Conservation (phyloP, 2,888 invertebrate species). For the Agriopis leucophaearia region DNA sequence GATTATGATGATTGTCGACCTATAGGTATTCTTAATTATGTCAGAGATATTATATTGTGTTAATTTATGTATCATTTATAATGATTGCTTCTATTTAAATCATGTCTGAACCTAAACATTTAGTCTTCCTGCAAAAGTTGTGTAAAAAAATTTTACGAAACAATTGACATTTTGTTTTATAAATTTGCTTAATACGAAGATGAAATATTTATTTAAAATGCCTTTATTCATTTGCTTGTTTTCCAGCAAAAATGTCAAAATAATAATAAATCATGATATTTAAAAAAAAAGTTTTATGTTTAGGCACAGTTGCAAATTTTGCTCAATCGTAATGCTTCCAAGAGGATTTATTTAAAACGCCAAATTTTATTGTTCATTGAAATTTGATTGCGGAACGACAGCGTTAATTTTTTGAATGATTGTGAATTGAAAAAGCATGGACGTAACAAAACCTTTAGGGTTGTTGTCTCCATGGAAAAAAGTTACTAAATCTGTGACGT, state of each 20-base stretch:
- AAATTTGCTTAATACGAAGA: not conserved
- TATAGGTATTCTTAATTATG: slow-evolving; percentile 28
- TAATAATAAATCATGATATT: not conserved
- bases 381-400: slow-evolving; percentile 30
- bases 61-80: slow-evolving; percentile 55
- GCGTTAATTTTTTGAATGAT: slow-evolving; percentile 24
- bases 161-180: not conserved
- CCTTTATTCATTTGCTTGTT: slow-evolving; percentile 2
- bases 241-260: not conserved
- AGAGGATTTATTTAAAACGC: slow-evolving; percentile 42
- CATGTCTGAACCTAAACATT: slow-evolving; percentile 39
- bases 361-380: slow-evolving; percentile 45
- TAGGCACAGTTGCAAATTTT: slow-evolving; percentile 35
- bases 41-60: slow-evolving; percentile 63
- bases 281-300: slow-evolving; percentile 1
- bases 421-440: slow-evolving; percentile 12
- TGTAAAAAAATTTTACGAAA: not conserved
- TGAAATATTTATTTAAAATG: not conserved
- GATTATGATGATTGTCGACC: slow-evolving; percentile 44
- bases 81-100: slow-evolving; percentile 56
- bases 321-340: slow-evolving; percentile 49
- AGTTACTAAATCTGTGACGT: not conserved
- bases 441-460: no score
- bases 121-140: slow-evolving; percentile 50
- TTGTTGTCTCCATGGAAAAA: no score